These are phyloP conservation scores for Siniperca obscura DNA, from an alignment of 2,797 vertebrate species.

Conservation along the genomic window DNA sequence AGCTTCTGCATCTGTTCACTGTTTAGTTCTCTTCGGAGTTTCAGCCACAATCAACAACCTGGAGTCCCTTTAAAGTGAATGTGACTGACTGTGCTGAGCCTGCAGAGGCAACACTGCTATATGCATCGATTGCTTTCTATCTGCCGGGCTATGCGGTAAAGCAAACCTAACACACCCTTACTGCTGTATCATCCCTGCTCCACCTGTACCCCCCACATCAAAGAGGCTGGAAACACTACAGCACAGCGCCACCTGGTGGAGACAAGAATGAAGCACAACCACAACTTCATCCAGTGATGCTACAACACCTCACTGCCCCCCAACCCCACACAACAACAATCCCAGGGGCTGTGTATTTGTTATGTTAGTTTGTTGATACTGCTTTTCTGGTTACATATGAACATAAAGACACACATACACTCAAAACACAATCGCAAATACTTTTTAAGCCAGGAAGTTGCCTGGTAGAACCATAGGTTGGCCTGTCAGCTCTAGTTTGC, in stretches of 20 bases:
- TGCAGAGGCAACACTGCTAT: not conserved
- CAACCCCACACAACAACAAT: not conserved
- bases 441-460: not conserved
- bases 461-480: not conserved
- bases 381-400: not conserved
- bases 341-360: not conserved
- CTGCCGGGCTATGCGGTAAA: constrained; percentile 20
- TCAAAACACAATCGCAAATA: not conserved
- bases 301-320: not conserved
- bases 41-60: constrained; percentile 58
- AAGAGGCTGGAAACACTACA: constrained; percentile 71
- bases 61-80: constrained; percentile 36
- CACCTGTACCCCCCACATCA: constrained; percentile 71
- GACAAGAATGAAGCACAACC: constrained; percentile 52
- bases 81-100: constrained; percentile 25
- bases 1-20: constrained; percentile 68
- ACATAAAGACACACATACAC: not conserved
- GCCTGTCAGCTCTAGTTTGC: not conserved
- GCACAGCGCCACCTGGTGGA: constrained; percentile 79
- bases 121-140: not conserved
- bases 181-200: constrained; percentile 48
- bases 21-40: constrained; percentile 51
- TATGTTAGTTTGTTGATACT: not conserved
- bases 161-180: constrained; percentile 37
- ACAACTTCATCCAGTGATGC: not conserved